Base-by-base conservation (phyloP, 2,888 invertebrate genomes). In the Anoplius nigerrimus region DNA sequence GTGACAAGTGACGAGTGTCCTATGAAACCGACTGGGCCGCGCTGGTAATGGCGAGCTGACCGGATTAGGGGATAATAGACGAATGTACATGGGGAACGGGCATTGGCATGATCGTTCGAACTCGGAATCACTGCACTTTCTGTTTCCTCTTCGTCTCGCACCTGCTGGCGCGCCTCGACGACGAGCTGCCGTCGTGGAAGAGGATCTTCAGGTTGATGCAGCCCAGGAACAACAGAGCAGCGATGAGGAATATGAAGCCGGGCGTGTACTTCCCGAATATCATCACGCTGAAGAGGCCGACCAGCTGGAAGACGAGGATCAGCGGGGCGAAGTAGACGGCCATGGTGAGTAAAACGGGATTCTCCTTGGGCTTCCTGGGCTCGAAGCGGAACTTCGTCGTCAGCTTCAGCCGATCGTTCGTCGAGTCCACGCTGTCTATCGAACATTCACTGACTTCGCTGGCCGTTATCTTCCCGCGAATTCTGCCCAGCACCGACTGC, bases 201-300 rank as follows among this genome's bases (percentile, higher is more conserved):
- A 88, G 74, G 6, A 88, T 76, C 68, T 85, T 87, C 53, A 83
- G 73, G 0, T 82, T 84, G 62, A 88, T 87, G 24, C 76, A 81
- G 5, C 84, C 87, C 58, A 88, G 81, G 48, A 84, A 83, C n/a
- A 87, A n/a, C 2, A 88, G 66, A 0, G 88, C 82, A 2, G 75
- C 64, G 2, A 85, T 71, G 0, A 89, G 82, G 65, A 89, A 89
- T 21, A 88, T 69, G 58, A 87, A 89, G 18, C 88, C 88, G 0
- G 88, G 88, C 0, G 86, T 84, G 69, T 85, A 86, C 62, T 84
- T 87, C 51, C 84, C 85, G 15, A 83, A 65, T 2, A 82, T 69
- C 71, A 87, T 79, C 18, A 87, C 65, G 55, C 80, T 79, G 62
- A 80, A 79, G 11, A 88, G 71, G 1, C 78, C 81, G 43, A 84